Base-by-base conservation (phyloP, 2,797 vertebrate species). In the Oophaga sylvatica region DNA sequence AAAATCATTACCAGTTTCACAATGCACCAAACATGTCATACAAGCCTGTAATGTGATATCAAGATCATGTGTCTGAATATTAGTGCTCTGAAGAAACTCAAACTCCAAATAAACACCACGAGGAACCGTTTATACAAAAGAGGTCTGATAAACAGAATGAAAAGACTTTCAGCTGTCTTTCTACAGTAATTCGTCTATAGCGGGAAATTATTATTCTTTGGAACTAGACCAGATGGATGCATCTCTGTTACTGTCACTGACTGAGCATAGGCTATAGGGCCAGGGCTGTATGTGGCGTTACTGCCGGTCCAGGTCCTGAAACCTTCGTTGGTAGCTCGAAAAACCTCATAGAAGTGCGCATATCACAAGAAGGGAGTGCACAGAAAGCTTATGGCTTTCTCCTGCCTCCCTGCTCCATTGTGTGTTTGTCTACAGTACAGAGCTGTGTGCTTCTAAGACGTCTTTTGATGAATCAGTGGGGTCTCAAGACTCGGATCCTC, bases 141-240 rank as follows among this genome's bases (percentile, higher is more conserved):
- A 78, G 76, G 70, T 67, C 78, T 81, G 78, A 88, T 85, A 85
- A 81, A 88, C 83, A 88, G 26, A 77, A 63, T 29, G 15, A 75
- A 81, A 76, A 75, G 73, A 70, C 67, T 53, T 88, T 84, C 71
- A 77, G 87, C 82, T 71, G 73, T 48, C 29, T 22, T 59, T 45
- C 1, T 53, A 53, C 48, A 53, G 48, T 53, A 53, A 53, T 53
- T 53, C 6, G 48, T 53, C 48, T 11, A 53, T 7, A 53, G 48
- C 8, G 48, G 48, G 48, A 53, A 53, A 53, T 53, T 11, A 53
- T 53, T 7, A 53, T 29, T 80, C 45, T 63, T 84, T 88, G 56
- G 70, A 41, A 13, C 13, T 16, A 62, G 83, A 70, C 53, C 65
- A 71, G 31, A 20, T 22, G 56, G 53, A 78, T 68, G 79, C 48